phyloP scores from a whole-genome alignment of 2,888 invertebrate species.

The Cephus spinipes region DNA sequence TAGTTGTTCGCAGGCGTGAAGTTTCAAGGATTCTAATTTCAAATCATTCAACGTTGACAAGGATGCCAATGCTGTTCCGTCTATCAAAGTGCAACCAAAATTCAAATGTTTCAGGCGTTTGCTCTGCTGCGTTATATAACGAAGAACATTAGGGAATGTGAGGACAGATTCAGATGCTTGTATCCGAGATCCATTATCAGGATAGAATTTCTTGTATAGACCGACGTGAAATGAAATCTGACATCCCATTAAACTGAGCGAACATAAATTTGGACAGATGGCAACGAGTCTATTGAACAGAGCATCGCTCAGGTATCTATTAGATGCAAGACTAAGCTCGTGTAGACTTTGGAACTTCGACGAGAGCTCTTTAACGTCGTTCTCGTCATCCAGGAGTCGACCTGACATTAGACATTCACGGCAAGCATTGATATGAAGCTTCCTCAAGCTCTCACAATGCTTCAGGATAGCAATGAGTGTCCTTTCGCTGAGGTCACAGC shows the following conservation, averaged over 20 bases:
- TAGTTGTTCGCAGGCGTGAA: slow-evolving; percentile 74
- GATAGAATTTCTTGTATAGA: slow-evolving; percentile 77
- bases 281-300: slow-evolving; percentile 75
- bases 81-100: slow-evolving; percentile 77
- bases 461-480: slow-evolving; percentile 73
- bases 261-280: slow-evolving; percentile 72
- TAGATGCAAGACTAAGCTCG: slow-evolving; percentile 73
- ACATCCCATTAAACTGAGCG: slow-evolving; percentile 75
- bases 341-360: slow-evolving; percentile 70
- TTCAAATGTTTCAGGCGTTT: slow-evolving; percentile 71
- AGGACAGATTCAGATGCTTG: slow-evolving; percentile 75
- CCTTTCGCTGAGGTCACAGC: slow-evolving; percentile 75
- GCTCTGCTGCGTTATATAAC: slow-evolving; percentile 71
- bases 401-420: slow-evolving; percentile 82
- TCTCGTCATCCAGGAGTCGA: slow-evolving; percentile 72
- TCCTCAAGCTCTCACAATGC: slow-evolving; percentile 70
- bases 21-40: slow-evolving; percentile 68
- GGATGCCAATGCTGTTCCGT: slow-evolving; percentile 72
- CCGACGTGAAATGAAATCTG: slow-evolving; percentile 79
- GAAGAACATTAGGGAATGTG: slow-evolving; percentile 76
- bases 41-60: slow-evolving; percentile 70
- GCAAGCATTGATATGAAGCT: slow-evolving; percentile 74
- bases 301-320: slow-evolving; percentile 82
- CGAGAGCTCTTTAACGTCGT: slow-evolving; percentile 68
- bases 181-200: slow-evolving; percentile 47